Evolutionary conservation across 2,888 invertebrate genomes (phyloP).

Genomic region (Cerastis leucographa): DNA sequence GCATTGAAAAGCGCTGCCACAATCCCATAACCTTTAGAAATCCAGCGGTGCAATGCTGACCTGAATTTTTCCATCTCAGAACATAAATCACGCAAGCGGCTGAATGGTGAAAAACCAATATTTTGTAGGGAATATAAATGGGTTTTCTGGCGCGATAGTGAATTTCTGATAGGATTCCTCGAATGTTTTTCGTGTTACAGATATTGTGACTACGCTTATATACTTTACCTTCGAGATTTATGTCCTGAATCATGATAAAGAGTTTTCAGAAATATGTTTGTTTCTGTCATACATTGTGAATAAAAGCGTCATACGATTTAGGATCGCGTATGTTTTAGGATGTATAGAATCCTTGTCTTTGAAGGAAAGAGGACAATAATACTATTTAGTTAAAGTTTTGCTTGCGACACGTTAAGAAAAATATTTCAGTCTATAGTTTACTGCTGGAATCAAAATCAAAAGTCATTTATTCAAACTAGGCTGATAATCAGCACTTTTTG

Average conservation of each 20-base stretch:
- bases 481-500: too few relatives aligned
- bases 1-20: conserved; percentile 22
- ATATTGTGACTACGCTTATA: conserved; percentile 16
- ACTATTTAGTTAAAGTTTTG: neutral
- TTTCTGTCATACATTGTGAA: neutral
- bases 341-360: too few relatives aligned
- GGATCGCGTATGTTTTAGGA: neutral
- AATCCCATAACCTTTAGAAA: conserved; percentile 35
- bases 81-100: conserved; percentile 56
- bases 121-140: conserved; percentile 49
- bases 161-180: conserved; percentile 31
- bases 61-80: conserved; percentile 52
- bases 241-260: conserved; percentile 12
- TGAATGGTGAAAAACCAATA: conserved; percentile 60
- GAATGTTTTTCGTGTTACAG: conserved; percentile 37
- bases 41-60: conserved; percentile 47
- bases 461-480: too few relatives aligned
- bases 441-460: too few relatives aligned
- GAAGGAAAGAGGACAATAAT: neutral
- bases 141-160: conserved; percentile 39
- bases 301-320: conserved; percentile 11
- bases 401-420: too few relatives aligned
- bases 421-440: neutral
- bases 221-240: conserved; percentile 27
- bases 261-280: conserved; percentile 23